A percentile compares a stretch with the other conserved stretches of the same genome.
phyloP scores from a whole-genome alignment of 2,113 vertebrate species.

The Emydura subglobosa region DNA sequence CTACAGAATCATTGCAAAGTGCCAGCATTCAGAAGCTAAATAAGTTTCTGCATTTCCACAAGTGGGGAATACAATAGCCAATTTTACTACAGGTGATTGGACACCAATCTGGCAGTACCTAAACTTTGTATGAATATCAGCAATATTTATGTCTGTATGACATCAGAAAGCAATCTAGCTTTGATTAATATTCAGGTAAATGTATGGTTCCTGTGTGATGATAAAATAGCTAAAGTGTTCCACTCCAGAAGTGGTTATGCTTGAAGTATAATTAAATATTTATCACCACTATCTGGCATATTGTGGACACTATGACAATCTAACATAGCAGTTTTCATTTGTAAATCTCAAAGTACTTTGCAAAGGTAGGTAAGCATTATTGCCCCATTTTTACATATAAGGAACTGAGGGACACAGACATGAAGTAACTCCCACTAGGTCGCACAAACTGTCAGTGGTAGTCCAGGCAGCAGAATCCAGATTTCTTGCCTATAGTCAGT shows the following conservation, averaged over 20 bases:
- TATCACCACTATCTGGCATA: neutral
- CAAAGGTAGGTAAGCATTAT: slow-evolving; percentile 34
- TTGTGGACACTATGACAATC: neutral
- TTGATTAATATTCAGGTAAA: neutral
- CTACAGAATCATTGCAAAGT: neutral
- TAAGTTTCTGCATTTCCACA: neutral
- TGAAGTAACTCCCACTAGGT: slow-evolving; percentile 13
- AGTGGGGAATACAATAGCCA: neutral
- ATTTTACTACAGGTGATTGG: neutral
- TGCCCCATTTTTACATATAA: slow-evolving; percentile 16
- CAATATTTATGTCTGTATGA: neutral
- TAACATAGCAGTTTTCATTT: slow-evolving; percentile 27
- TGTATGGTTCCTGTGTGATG: neutral
- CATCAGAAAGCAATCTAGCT: neutral
- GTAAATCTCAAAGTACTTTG: slow-evolving; percentile 22
- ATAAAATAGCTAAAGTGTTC: neutral
- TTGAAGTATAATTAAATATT: neutral
- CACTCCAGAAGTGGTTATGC: neutral
- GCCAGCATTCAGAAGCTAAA: neutral
- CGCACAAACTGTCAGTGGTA: slow-evolving; percentile 32
- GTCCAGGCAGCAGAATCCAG: neutral
- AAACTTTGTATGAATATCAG: fast-evolving
- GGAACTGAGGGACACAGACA: neutral
- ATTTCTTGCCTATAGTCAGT: slow-evolving; percentile 17
- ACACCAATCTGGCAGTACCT: neutral